Base-by-base conservation (phyloP, 2,797 vertebrate genomes). In the Helicolenus hilgendorfi region DNA sequence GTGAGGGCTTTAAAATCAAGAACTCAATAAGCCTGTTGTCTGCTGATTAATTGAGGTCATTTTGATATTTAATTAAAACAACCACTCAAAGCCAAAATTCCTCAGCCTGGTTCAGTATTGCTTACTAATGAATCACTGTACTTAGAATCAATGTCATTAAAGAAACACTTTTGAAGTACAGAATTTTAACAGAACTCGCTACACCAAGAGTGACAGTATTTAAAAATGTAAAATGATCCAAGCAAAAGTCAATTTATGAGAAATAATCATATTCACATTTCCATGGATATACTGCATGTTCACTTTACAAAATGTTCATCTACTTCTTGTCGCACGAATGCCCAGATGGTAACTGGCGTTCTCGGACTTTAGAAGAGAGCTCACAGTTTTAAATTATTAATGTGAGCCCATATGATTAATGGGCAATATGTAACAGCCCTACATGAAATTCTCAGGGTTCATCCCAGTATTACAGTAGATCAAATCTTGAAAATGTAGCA, bases 11-110 rank as follows among this genome's bases (percentile, higher is more conserved):
- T 24, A 63, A 60, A 77, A 77, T 58, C 31, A 79, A 59, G 15
- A 65, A 26, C 72, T 74, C 74, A 81, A 74, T 72, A 71, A 33
- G 81, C 6, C n/a, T 69, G 58, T 78, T 82, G 45, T 70, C 67
- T 67, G 27, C 72, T 74, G 79, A 94, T 84, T 91, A 77, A 88
- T 83, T 84, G 78, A 72, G 85, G 83, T 83, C 33, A 83, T 89
- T 89, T 77, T 88, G 27, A 87, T 75, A 78, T 86, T 83, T 79
- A 81, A 91, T 94, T 89, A 85, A 92, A 89, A 81, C 79, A 86
- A 83, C 71, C 45, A 13, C 24, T 36, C n/a, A 64, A 80, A 69
- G 55, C 60, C 65, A 59, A 38, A 49, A 63, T 31, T 13, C n/a
- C 15, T 26, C 26, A 0, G 36, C 72, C 5, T 20, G 71, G 41